These are phyloP conservation scores for Stichopus chloronotus DNA, from an alignment of 35 echinoderm and acorn worm species.

Conservation along the genomic window DNA sequence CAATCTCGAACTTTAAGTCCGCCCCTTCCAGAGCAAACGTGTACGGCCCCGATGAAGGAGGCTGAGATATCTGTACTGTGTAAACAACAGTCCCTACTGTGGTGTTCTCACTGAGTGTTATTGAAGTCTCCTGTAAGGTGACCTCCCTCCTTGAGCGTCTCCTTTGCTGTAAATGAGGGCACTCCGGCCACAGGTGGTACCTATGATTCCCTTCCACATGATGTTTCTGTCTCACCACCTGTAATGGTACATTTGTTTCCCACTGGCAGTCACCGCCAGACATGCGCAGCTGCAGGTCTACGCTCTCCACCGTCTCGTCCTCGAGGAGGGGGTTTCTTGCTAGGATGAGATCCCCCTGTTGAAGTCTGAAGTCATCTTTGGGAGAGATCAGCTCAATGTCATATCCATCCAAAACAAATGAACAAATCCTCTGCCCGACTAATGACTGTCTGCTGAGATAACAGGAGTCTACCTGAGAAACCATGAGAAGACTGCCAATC, in stretches of 20 bases:
- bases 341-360: conserved; percentile 20
- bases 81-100: not conserved
- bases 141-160: conserved; percentile 9
- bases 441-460: not conserved
- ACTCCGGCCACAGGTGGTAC: conserved; percentile 19
- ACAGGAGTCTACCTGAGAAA: not conserved
- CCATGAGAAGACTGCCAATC: not conserved
- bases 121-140: not conserved
- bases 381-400: conserved; percentile 18
- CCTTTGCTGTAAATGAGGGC: not conserved
- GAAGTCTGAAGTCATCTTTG: not conserved
- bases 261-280: not conserved
- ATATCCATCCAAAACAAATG: conserved; percentile 12
- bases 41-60: not conserved
- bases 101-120: conserved; percentile 6
- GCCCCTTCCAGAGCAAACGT: not conserved
- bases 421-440: conserved; percentile 26
- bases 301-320: not conserved
- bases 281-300: not conserved
- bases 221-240: not conserved
- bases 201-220: not conserved
- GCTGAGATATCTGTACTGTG: conserved; percentile 4
- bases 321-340: not conserved
- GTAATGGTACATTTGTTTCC: not conserved
- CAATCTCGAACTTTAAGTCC: not conserved